Conservation (phyloP, 2,888 invertebrate species). For the Chrysolina haemoptera region DNA sequence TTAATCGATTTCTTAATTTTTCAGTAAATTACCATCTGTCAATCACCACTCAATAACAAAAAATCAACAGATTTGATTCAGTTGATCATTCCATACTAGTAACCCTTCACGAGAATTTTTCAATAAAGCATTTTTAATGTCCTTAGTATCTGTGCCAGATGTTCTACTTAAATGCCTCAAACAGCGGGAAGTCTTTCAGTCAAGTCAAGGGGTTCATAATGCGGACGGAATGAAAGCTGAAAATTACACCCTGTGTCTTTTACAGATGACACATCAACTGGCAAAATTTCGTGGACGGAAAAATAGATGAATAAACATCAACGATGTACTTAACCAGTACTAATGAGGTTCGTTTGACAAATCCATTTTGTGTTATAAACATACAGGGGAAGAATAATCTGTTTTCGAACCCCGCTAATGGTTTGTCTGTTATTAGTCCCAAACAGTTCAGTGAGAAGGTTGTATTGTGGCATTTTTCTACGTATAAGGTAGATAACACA, state of each 20-base stretch:
- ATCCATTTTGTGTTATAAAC: neutral
- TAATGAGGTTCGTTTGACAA: constrained; percentile 16
- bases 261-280: constrained; percentile 33
- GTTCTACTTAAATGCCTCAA: constrained; percentile 51
- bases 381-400: constrained; percentile 8
- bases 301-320: constrained; percentile 18
- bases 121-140: constrained; percentile 51
- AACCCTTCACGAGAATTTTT: constrained; percentile 28
- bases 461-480: no score
- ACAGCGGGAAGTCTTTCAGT: constrained; percentile 53
- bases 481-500: no score
- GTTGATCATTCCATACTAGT: neutral
- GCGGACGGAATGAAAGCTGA: constrained; percentile 45
- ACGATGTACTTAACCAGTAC: neutral
- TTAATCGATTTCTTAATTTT: no score
- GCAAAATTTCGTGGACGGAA: constrained; percentile 9
- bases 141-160: constrained; percentile 57
- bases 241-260: constrained; percentile 47
- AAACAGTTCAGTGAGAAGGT: no score
- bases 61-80: neutral
- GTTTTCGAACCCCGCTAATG: neutral
- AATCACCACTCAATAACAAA: no score
- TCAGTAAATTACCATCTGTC: no score
- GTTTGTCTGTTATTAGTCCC: neutral
- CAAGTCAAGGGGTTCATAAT: constrained; percentile 47